Evolutionary conservation across 2,797 vertebrate species (phyloP).

Genomic region (Pteronotus mesoamericanus): DNA sequence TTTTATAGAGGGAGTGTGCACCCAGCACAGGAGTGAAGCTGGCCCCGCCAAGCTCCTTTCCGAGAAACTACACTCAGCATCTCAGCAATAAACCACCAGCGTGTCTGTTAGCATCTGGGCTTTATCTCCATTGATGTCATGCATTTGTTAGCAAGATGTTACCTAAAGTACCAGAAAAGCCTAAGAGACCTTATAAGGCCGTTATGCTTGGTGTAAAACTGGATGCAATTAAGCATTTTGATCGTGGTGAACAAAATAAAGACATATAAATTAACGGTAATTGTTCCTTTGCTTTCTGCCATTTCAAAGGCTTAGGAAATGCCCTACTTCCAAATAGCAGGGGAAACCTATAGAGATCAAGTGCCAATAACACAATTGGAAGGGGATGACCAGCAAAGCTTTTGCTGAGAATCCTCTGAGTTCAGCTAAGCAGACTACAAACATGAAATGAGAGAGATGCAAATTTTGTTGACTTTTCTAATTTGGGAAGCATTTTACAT

Average conservation of each 20-base stretch:
- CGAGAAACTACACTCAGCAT: not conserved
- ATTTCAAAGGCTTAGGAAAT: not conserved
- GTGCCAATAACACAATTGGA: not conserved
- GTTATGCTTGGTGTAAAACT: not conserved
- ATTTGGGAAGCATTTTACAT: accelerated
- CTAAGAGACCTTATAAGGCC: not conserved
- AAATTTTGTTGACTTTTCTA: not conserved
- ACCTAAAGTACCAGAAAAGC: not conserved
- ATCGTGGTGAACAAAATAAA: not conserved
- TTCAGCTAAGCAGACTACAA: too few relatives aligned
- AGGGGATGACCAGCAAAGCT: not conserved
- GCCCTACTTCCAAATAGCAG: not conserved
- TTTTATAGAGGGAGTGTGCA: not conserved
- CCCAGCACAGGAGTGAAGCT: not conserved
- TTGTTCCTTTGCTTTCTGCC: not conserved
- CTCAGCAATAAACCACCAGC: not conserved
- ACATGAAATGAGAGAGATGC: not conserved
- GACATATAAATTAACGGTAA: not conserved
- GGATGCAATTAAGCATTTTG: not conserved
- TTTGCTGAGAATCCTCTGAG: not conserved
- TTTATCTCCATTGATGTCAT: not conserved
- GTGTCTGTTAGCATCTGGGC: not conserved
- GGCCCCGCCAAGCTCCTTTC: not conserved
- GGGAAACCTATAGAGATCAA: not conserved
- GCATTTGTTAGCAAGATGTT: not conserved